Conservation (phyloP, 2,888 invertebrate species). For the Agrotis segetum region DNA sequence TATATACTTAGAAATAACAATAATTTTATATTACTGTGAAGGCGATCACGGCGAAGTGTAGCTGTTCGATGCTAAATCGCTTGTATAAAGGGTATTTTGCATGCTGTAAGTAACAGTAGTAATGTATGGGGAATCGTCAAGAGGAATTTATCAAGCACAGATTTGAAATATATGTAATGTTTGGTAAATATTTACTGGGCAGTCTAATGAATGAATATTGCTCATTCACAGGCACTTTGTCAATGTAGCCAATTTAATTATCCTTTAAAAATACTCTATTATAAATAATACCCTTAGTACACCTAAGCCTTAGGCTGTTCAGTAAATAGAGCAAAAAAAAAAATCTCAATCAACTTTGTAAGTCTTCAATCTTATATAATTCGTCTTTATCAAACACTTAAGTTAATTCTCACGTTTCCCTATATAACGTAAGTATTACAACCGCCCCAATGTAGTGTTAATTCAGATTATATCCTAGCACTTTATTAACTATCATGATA, state of each 20-base stretch:
- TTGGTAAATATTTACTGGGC: conserved; percentile 28
- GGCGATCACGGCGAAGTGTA: conserved; percentile 37
- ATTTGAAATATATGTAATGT: conserved; percentile 11
- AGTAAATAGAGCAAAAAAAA: conserved; percentile 13
- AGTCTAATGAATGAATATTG: conserved; percentile 26
- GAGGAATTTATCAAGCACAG: conserved; percentile 7
- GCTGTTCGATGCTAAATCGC: conserved; percentile 49
- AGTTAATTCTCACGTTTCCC: conserved; percentile 49
- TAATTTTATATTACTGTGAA: conserved; percentile 46
- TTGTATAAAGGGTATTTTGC: conserved; percentile 51
- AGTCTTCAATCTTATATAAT: conserved; percentile 42
- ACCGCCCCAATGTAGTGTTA: conserved; percentile 74
- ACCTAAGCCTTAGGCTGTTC: conserved; percentile 23
- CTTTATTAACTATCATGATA: conserved; percentile 58
- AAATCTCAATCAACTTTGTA: conserved; percentile 21
- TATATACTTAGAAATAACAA: conserved; percentile 54
- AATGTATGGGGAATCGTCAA: conserved; percentile 39
- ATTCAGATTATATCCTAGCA: conserved; percentile 63
- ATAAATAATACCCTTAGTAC: conserved; percentile 9
- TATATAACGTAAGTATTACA: conserved; percentile 60
- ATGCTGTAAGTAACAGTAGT: conserved; percentile 42
- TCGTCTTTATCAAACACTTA: conserved; percentile 38
- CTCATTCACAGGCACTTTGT: conserved; percentile 24
- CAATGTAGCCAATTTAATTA: background rate
- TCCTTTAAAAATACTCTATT: conserved; percentile 11